Conservation (phyloP, 2,888 invertebrate genomes). For the Calameuta pallipes region DNA sequence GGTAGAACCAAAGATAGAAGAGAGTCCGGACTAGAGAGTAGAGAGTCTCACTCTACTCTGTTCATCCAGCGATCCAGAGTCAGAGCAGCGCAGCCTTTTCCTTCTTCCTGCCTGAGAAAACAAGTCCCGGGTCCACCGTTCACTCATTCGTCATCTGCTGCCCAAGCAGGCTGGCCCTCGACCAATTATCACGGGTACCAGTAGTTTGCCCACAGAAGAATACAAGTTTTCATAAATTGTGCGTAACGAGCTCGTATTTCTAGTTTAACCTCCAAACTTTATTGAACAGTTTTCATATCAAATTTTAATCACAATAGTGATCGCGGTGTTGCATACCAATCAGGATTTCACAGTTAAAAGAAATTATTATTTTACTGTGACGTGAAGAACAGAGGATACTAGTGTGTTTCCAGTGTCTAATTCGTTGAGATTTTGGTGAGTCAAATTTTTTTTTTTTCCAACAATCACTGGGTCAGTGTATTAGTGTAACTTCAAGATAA, state of each 20-base stretch:
- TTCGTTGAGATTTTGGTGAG: not conserved
- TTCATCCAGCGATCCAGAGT: not conserved
- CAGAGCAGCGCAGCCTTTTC: conserved; percentile 26
- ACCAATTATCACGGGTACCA: not conserved
- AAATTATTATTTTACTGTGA: not conserved
- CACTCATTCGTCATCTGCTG: conserved; percentile 55
- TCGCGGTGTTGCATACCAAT: not conserved
- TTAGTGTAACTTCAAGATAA: not conserved
- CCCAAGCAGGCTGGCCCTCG: conserved; percentile 38
- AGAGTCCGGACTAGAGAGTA: not conserved
- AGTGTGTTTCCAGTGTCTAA: not conserved
- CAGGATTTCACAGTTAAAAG: not conserved
- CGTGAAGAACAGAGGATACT: not conserved
- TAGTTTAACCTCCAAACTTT: not conserved
- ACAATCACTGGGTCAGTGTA: not conserved
- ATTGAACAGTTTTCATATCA: not conserved
- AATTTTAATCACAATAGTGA: not conserved
- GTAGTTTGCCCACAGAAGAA: not conserved
- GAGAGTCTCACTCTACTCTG: not conserved
- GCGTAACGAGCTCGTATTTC: not conserved
- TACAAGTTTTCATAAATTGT: not conserved
- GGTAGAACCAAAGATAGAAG: not conserved
- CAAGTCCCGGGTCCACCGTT: conserved; percentile 38
- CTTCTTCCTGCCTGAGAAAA: conserved; percentile 32
- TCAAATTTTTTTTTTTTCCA: not conserved